Conservation (phyloP, 2,113 vertebrate species). For the Rhombomys opimus region DNA sequence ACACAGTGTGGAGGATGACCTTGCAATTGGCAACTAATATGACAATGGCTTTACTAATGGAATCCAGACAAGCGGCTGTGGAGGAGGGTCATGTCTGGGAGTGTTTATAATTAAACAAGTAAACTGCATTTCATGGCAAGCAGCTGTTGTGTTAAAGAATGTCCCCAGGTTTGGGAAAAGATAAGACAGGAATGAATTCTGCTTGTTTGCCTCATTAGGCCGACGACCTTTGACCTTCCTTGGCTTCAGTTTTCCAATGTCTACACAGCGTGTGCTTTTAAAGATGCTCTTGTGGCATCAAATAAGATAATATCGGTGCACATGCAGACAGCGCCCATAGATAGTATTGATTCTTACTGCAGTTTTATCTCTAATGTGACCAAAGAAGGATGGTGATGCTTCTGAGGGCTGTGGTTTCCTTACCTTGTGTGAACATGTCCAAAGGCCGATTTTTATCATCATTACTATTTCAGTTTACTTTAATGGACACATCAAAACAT, state of each 20-base stretch:
- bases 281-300: neutral
- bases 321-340: neutral
- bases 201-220: neutral
- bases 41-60: conserved; percentile 61
- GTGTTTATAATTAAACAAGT: conserved; percentile 77
- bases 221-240: neutral
- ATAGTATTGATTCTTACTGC: neutral
- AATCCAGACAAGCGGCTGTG: conserved; percentile 63
- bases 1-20: neutral
- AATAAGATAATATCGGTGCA: neutral
- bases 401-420: neutral
- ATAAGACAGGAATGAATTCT: neutral
- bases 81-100: conserved; percentile 37
- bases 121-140: conserved; percentile 54
- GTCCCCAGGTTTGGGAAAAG: neutral
- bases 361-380: neutral
- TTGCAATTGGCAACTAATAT: neutral
- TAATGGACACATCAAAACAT: neutral
- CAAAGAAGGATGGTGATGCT: neutral
- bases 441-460: neutral
- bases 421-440: neutral
- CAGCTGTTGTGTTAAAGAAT: conserved; percentile 66
- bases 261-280: neutral
- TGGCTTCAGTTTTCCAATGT: neutral
- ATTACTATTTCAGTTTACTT: neutral